Conservation (phyloP, 2,797 vertebrate genomes). For the Ispidina lecontei region DNA sequence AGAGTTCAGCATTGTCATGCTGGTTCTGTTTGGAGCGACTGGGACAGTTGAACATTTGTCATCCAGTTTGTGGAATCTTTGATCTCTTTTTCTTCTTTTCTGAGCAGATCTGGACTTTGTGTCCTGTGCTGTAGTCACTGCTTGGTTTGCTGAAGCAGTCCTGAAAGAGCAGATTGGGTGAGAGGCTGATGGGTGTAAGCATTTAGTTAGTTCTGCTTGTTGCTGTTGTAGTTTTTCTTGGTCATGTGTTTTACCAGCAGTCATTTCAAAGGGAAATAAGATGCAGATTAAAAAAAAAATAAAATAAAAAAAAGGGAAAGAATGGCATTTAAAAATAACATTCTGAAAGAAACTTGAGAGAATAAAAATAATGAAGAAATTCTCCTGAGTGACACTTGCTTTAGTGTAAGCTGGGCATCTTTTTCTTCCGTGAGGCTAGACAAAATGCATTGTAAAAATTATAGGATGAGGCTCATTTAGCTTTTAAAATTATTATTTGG, state of each 20-base stretch:
- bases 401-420: not conserved
- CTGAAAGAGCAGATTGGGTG: not conserved
- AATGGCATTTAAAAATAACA: not conserved
- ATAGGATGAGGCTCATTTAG: not conserved
- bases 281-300: too few species aligned
- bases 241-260: not conserved
- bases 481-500: not conserved
- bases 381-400: not conserved
- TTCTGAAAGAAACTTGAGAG: not conserved
- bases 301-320: too few species aligned
- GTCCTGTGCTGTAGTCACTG: not conserved
- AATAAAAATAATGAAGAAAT: not conserved
- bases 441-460: not conserved
- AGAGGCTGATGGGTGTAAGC: not conserved
- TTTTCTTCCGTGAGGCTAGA: not conserved
- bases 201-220: not conserved
- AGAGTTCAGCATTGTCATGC: constrained; percentile 32
- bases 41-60: not conserved
- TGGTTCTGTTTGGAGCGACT: constrained; percentile 8
- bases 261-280: not conserved
- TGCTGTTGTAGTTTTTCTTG: not conserved
- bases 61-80: constrained; percentile 1
- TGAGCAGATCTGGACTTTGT: not conserved
- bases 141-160: not conserved
- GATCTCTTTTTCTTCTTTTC: not conserved